Conservation (phyloP, 2,888 invertebrate genomes). For the Tenthredo notha region DNA sequence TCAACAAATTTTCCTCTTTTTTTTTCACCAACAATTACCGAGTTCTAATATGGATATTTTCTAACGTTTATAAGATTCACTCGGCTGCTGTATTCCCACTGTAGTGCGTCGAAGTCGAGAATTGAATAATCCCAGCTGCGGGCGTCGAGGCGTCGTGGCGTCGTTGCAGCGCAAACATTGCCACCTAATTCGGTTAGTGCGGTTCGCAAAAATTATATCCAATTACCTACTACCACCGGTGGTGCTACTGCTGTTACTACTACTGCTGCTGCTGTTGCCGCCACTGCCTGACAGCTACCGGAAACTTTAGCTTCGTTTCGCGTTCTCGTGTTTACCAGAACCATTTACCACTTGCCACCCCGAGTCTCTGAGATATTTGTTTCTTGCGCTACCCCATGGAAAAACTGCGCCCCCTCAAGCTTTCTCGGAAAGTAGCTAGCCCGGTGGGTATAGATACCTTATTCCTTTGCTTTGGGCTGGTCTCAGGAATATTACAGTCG, state of each 20-base stretch:
- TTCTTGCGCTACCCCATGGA: constrained; percentile 18
- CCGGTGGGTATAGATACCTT: not conserved
- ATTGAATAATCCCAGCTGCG: constrained; percentile 25
- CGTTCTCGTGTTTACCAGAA: constrained; percentile 33
- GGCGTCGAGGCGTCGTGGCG: constrained; percentile 22
- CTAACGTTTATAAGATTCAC: not conserved
- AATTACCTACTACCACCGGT: constrained; percentile 65
- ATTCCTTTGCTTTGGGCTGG: not conserved
- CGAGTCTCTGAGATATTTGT: constrained; percentile 38
- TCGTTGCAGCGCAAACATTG: constrained; percentile 45
- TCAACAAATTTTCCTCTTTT: not conserved
- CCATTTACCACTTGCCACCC: constrained; percentile 39
- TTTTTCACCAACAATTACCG: not conserved
- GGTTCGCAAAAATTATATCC: constrained; percentile 71
- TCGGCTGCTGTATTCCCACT: not conserved
- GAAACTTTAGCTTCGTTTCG: constrained; percentile 40
- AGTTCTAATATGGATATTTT: not conserved
- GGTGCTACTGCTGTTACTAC: not conserved
- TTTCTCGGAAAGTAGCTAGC: constrained; percentile 6
- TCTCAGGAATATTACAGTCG: not conserved
- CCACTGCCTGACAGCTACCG: constrained; percentile 59
- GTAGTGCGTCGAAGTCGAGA: not conserved
- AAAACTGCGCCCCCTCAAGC: constrained; percentile 17
- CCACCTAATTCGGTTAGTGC: constrained; percentile 46
- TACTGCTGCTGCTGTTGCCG: not conserved